Percentiles rank a stretch among this genome's conserved stretches.
These are phyloP conservation scores for Bombyx mori DNA, from an alignment of 1,140 invertebrate genomes.

Conservation along the genomic window ASM3026992v2 NC_085108.1:8245001-8245500, in stretches of 20 bases:
- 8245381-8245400: constrained; percentile 27
- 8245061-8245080: constrained; percentile 26
- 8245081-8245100: constrained; percentile 21
- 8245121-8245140: constrained; percentile 16
- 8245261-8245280: constrained; percentile 23
- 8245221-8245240: constrained; percentile 4
- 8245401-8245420: constrained; percentile 27
- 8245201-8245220: constrained; percentile 8
- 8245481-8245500: constrained; percentile 26
- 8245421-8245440: constrained; percentile 21
- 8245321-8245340: constrained; percentile 31
- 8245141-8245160: constrained; percentile 14
- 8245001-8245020: constrained; percentile 24
- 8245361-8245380: constrained; percentile 24
- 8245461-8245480: constrained; percentile 33
- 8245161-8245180: constrained; percentile 5
- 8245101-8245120: constrained; percentile 26
- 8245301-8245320: constrained; percentile 40
- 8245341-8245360: constrained; percentile 38
- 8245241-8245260: constrained; percentile 6
- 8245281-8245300: constrained; percentile 21
- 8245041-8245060: constrained; percentile 28
- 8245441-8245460: constrained; percentile 20
- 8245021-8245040: constrained; percentile 31
- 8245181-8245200: constrained; percentile 6